A percentile compares a stretch with the other conserved stretches of the same genome.
phyloP scores from a whole-genome alignment of 2,888 invertebrate genomes.

The Eubasilissa splendida region DNA sequence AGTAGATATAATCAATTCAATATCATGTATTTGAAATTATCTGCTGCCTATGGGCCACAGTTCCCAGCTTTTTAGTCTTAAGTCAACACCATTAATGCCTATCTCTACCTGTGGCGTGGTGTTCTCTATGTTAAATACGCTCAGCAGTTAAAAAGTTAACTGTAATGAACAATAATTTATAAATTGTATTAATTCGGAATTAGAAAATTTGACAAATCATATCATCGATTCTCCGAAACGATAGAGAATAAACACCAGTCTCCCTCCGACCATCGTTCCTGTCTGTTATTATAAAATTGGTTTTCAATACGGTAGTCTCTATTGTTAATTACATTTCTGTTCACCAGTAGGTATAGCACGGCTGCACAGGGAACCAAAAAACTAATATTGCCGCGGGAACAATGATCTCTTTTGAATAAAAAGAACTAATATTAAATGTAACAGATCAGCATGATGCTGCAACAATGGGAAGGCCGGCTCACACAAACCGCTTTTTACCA shows the following conservation, averaged over 20 bases:
- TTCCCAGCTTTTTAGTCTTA: too few species aligned
- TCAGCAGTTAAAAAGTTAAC: too few species aligned
- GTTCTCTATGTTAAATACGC: too few species aligned
- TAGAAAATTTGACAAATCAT: too few species aligned
- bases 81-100: too few species aligned
- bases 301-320: conserved; percentile 53
- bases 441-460: conserved; percentile 58
- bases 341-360: conserved; percentile 32
- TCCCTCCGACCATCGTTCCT: conserved; percentile 4
- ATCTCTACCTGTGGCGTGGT: too few species aligned
- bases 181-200: too few species aligned
- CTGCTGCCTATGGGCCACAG: too few species aligned
- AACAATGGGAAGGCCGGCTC: conserved; percentile 48
- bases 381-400: conserved; percentile 57
- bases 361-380: conserved; percentile 48
- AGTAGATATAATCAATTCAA: too few species aligned
- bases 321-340: conserved; percentile 54
- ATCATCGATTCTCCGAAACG: conserved; percentile 3
- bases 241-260: neutral
- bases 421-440: conserved; percentile 58
- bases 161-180: too few species aligned
- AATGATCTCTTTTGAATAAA: conserved; percentile 59
- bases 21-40: too few species aligned
- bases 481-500: conserved; percentile 35
- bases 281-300: conserved; percentile 4